Conservation (phyloP, 2,888 invertebrate species). For the Physocephala rufipes region DNA sequence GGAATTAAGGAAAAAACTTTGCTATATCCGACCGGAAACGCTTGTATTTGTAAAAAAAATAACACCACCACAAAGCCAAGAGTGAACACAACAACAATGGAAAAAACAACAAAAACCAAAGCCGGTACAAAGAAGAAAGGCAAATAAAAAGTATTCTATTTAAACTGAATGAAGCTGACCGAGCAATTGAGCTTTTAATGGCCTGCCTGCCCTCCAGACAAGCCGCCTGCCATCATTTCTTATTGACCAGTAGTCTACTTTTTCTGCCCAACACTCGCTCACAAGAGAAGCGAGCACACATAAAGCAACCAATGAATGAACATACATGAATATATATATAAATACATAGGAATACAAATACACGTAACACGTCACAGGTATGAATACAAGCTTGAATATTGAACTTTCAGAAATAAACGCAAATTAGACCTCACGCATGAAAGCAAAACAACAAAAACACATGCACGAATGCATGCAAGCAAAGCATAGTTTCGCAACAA, state of each 20-base stretch:
- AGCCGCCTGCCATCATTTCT: not conserved
- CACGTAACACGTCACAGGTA: not conserved
- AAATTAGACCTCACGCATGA: not conserved
- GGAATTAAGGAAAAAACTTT: not conserved
- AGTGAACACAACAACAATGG: not conserved
- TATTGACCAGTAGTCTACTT: too few relatives aligned
- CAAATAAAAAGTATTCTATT: not conserved
- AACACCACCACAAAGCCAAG: constrained; percentile 7
- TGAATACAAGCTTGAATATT: too few relatives aligned
- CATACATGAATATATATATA: not conserved
- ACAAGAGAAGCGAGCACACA: not conserved
- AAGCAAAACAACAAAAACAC: not conserved
- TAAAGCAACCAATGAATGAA: not conserved
- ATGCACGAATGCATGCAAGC: not conserved
- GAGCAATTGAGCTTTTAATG: constrained; percentile 20
- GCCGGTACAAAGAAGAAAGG: not conserved
- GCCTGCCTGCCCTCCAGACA: not conserved
- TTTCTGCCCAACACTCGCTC: too few relatives aligned
- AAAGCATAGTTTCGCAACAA: not conserved
- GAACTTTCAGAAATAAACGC: too few relatives aligned
- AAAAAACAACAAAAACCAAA: not conserved
- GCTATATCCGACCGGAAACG: constrained; percentile 28
- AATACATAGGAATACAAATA: too few relatives aligned
- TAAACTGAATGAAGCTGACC: constrained; percentile 8
- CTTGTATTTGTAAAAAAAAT: constrained; percentile 20